A percentile compares a stretch with the other conserved stretches of the same genome.
Conservation (phyloP, 2,113 vertebrate species). For the Naja naja region DNA sequence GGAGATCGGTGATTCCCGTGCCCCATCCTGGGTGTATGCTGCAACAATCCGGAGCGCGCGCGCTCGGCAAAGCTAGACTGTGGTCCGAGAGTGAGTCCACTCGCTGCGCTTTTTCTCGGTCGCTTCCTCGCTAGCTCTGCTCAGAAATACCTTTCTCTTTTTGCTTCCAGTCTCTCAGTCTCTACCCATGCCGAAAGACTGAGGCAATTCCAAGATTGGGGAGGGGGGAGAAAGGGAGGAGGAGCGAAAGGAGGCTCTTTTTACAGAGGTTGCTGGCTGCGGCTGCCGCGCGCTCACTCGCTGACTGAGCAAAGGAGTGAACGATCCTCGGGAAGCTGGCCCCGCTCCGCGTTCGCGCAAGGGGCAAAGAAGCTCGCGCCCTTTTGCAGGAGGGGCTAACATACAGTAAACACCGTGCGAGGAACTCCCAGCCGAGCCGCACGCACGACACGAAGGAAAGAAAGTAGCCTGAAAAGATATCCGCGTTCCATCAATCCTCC, state of each 20-base stretch:
- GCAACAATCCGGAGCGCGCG: not conserved
- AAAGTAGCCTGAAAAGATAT: not conserved
- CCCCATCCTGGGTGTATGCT: constrained; percentile 22
- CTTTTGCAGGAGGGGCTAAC: not conserved
- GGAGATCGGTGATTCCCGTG: not conserved
- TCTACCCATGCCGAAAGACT: not conserved
- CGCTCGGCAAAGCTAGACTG: not conserved
- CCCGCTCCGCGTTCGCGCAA: not conserved
- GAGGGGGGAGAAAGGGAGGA: not conserved
- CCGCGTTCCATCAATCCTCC: not conserved
- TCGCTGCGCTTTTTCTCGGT: no score
- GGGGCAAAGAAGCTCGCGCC: constrained; percentile 29
- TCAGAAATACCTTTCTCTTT: not conserved
- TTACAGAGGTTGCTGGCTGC: constrained; percentile 44
- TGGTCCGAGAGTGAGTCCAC: not conserved
- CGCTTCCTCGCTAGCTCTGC: not conserved
- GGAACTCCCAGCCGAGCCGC: constrained; percentile 6
- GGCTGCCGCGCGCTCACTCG: not conserved
- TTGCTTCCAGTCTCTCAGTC: not conserved
- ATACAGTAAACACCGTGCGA: not conserved
- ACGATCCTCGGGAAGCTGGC: not conserved
- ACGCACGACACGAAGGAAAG: not conserved
- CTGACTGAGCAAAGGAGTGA: not conserved
- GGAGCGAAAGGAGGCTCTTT: not conserved
- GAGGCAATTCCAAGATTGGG: not conserved